Evolutionary conservation across 2,888 invertebrate genomes (phyloP).

Genomic region (Torymus auratus): DNA sequence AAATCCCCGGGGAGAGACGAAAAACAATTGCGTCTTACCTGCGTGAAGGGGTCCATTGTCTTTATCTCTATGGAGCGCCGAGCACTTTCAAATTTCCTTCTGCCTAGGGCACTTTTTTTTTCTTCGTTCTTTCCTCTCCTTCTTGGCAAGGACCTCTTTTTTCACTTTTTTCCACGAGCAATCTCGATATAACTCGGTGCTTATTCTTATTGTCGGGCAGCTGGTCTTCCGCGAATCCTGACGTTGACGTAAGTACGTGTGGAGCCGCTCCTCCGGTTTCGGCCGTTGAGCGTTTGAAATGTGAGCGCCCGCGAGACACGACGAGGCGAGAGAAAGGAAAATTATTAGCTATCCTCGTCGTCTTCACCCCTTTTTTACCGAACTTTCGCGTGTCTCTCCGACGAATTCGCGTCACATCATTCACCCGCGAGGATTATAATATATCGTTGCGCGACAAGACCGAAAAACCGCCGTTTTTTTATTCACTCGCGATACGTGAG

Average conservation of each 20-base stretch:
- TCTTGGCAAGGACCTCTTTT: neutral
- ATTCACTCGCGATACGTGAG: conserved; percentile 2
- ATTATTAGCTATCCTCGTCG: no score
- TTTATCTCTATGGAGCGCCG: conserved; percentile 2
- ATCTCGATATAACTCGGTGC: neutral
- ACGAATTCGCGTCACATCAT: conserved; percentile 10
- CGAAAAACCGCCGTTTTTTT: neutral
- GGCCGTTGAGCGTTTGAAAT: conserved; percentile 71
- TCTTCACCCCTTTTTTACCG: neutral
- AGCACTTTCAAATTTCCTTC: neutral
- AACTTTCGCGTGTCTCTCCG: neutral
- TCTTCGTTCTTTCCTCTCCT: neutral
- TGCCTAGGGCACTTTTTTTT: neutral
- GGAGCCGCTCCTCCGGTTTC: conserved; percentile 58
- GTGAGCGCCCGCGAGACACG: conserved; percentile 63
- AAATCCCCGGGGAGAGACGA: conserved; percentile 16
- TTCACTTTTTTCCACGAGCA: neutral
- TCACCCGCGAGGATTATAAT: neutral
- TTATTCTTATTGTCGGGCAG: conserved; percentile 4
- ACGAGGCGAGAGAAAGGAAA: neutral
- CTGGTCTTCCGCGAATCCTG: conserved; percentile 31
- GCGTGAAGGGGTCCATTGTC: conserved; percentile 83
- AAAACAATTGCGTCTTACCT: conserved; percentile 77
- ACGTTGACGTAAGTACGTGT: conserved; percentile 4
- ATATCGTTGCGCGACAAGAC: no score